Base-by-base conservation (phyloP, 2,797 vertebrate species). In the Diplodus sargus region DNA sequence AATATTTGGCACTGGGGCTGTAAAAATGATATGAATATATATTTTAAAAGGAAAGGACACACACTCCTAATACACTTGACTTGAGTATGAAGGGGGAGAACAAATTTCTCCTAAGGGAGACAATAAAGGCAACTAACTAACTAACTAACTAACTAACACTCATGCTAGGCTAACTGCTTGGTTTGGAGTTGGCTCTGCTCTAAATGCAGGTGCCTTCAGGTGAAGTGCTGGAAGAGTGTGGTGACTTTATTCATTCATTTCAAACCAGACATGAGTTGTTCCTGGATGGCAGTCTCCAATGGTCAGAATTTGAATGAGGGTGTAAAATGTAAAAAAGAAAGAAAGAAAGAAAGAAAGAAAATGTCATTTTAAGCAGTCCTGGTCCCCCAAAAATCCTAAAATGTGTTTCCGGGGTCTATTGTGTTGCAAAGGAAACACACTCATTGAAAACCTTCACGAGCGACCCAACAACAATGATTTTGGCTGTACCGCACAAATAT, bases 381-480 rank as follows among this genome's bases (percentile, higher is more conserved):
- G 34, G 14, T 70, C 5, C 10, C n/a, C 34, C 28, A 9, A 52
- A 52, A 25, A 62, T 53, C 34, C 13, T 12, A 14, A 18, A 7
- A 15, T 28, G 20, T 51, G 12, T 70, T 57, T 68, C 18, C 25
- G 15, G 1, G 11, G 28, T 49, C 22, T 25, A 4, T 51, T 83
- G n/a, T 73, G 17, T 61, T 60, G 54, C 14, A 45, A 11, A 42
- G 39, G 43, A 53, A 68, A 72, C 48, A n/a, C 10, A 70, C 39
- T 43, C 2, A 25, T 6, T 28, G 34, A 57, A 71, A 64, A 76
- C 4, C 1, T 57, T 48, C 76, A 2, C 16, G 62, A 39, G 6
- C 6, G 64, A 11, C 43, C 34, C 66, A 47, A 71, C 47, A 56
- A 45, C 20, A 73, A 47, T 4, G 30, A 18, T 28, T 67, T 63